These are phyloP conservation scores for Xerus rutilus DNA, from an alignment of 2,797 vertebrate species.

Conservation along the genomic window DNA sequence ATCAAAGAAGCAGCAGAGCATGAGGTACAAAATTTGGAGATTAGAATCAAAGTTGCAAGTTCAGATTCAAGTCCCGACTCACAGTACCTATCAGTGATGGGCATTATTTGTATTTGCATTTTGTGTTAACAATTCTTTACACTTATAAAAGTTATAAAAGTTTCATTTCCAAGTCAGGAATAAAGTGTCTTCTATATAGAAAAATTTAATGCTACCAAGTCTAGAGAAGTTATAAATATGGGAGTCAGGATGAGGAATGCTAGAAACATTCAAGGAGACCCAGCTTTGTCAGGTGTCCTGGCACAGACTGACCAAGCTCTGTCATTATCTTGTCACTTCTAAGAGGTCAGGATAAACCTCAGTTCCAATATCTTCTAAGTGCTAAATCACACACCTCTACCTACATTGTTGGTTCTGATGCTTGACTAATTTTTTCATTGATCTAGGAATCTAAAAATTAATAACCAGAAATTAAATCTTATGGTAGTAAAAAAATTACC, in stretches of 20 bases:
- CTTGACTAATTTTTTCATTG: background rate
- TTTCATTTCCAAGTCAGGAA: background rate
- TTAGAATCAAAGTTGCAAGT: background rate
- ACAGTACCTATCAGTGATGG: background rate
- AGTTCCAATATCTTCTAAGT: background rate
- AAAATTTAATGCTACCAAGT: background rate
- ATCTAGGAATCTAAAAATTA: background rate
- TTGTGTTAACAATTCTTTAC: constrained; percentile 27
- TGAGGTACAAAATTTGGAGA: background rate
- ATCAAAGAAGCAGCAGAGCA: background rate
- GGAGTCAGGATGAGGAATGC: background rate
- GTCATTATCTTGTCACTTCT: background rate
- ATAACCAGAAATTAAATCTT: background rate
- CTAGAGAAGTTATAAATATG: background rate
- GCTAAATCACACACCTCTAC: background rate
- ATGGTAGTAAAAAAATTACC: background rate
- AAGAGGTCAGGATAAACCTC: background rate
- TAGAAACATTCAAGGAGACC: background rate
- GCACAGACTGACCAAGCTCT: background rate
- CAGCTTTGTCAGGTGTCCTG: background rate
- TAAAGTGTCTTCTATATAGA: background rate
- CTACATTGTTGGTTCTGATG: background rate
- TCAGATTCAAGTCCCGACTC: background rate
- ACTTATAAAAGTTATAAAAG: background rate
- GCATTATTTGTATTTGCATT: background rate